Evolutionary conservation across 2,888 invertebrate genomes (phyloP).

Genomic region (Liodrosophila aerea): DNA sequence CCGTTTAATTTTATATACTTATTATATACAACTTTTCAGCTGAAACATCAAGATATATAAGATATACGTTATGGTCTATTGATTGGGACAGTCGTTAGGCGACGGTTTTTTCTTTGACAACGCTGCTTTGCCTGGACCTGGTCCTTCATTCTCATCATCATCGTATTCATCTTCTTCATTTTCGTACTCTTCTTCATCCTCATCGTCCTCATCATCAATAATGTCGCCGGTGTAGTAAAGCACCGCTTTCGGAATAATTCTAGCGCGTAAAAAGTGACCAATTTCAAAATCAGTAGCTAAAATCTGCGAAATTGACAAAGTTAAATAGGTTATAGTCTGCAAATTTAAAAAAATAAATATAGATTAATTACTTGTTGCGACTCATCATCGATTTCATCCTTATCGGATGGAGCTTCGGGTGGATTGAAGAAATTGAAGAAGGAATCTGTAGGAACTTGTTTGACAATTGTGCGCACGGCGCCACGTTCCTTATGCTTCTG

Average conservation of each 20-base stretch:
- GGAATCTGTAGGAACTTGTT: constrained; percentile 97
- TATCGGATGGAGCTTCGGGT: constrained; percentile 92
- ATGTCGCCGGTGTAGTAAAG: constrained; percentile 97
- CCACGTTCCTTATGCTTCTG: constrained; percentile 99
- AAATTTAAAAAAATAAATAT: too few relatives aligned
- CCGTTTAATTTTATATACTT: constrained; percentile 40
- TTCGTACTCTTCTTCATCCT: constrained; percentile 85
- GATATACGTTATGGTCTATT: constrained; percentile 83
- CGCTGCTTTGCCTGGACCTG: constrained; percentile 52
- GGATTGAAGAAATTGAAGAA: constrained; percentile 99
- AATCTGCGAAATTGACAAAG: constrained; percentile 80
- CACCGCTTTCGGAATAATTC: constrained; percentile 98
- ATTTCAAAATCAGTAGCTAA: constrained; percentile 98
- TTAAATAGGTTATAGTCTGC: too few relatives aligned
- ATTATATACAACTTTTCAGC: constrained; percentile 46
- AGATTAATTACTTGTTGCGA: constrained; percentile 85
- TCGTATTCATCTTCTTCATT: constrained; percentile 84
- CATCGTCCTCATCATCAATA: constrained; percentile 90
- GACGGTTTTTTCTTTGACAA: constrained; percentile 74
- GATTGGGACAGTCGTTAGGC: constrained; percentile 89
- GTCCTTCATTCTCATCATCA: constrained; percentile 86
- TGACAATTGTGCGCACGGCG: constrained; percentile 95
- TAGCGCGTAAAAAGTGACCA: constrained; percentile 98
- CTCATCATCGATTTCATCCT: constrained; percentile 93
- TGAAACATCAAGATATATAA: constrained; percentile 26